Percentiles rank a stretch among this genome's conserved stretches.
These are phyloP conservation scores for Lymantria dispar DNA, from an alignment of 2,888 invertebrate species.

Conservation along the genomic window DNA sequence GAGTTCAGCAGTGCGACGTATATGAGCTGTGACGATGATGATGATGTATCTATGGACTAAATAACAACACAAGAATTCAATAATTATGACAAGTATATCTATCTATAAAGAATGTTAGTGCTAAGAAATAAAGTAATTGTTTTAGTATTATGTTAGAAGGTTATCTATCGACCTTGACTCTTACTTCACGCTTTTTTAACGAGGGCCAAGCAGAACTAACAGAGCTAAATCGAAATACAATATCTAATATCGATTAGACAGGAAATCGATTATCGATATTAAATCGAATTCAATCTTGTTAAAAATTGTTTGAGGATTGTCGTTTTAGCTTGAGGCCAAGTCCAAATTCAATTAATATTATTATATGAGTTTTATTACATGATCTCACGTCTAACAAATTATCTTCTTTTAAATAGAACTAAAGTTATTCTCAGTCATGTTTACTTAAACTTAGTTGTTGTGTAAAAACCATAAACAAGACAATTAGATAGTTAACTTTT, in stretches of 20 bases:
- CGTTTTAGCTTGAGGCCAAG: background rate
- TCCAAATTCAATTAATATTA: background rate
- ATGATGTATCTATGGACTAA: too few relatives aligned
- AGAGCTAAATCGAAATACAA: constrained; percentile 15
- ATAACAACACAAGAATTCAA: too few relatives aligned
- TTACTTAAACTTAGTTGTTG: too few relatives aligned
- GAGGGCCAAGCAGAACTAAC: constrained; percentile 30
- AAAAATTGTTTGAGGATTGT: background rate
- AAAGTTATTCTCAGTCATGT: too few relatives aligned
- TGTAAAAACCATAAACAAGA: constrained; percentile 2
- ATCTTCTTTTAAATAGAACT: too few relatives aligned
- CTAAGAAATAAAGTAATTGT: constrained; percentile 21
- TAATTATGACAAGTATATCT: too few relatives aligned
- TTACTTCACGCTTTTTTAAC: constrained; percentile 32
- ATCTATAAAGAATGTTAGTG: too few relatives aligned
- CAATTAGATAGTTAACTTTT: background rate
- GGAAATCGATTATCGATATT: constrained; percentile 30
- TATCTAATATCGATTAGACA: constrained; percentile 13
- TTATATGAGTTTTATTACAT: too few relatives aligned
- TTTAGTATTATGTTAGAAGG: constrained; percentile 27
- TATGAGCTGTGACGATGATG: too few relatives aligned
- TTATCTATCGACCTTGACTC: constrained; percentile 34
- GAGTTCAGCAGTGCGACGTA: too few relatives aligned
- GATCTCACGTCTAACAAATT: too few relatives aligned
- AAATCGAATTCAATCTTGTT: constrained; percentile 13